Evolutionary conservation across 2,797 vertebrate species (phyloP).

Genomic region (Sorex maritimensis): DNA sequence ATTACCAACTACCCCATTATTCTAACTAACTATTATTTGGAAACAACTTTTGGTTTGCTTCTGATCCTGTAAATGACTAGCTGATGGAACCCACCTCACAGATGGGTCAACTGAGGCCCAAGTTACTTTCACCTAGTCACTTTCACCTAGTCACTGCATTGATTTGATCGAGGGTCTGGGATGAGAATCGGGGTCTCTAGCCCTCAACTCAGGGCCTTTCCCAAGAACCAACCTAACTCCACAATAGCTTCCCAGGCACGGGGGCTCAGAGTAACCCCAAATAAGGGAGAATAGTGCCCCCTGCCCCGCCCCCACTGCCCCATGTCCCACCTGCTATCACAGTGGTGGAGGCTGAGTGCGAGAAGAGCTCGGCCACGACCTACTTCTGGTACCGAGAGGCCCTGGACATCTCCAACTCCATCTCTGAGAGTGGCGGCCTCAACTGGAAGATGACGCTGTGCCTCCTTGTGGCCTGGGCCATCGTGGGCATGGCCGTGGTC

Average conservation of each 20-base stretch:
- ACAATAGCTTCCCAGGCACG: not conserved
- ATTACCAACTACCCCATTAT: not conserved
- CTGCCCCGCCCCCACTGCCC: not conserved
- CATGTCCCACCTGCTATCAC: slow-evolving; percentile 62
- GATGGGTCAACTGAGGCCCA: slow-evolving; percentile 42
- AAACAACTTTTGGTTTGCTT: not conserved
- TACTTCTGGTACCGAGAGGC: slow-evolving; percentile 99
- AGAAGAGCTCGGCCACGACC: slow-evolving; percentile 98
- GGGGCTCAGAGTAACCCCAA: too few relatives aligned
- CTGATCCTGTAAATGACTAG: not conserved
- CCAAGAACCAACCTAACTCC: not conserved
- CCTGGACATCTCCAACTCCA: slow-evolving; percentile 97
- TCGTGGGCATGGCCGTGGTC: slow-evolving; percentile 97
- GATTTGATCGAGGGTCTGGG: not conserved
- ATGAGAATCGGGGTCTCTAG: not conserved
- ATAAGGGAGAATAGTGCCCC: too few relatives aligned
- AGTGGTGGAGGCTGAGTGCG: slow-evolving; percentile 97
- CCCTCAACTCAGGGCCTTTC: not conserved
- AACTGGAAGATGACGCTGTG: slow-evolving; percentile 99
- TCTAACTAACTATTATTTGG: not conserved
- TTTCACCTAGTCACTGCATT: not conserved
- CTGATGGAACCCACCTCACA: not conserved
- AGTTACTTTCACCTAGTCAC: not conserved
- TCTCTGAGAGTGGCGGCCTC: slow-evolving; percentile 96
- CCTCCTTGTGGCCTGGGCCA: slow-evolving; percentile 96